Evolutionary conservation across 2,888 invertebrate species (phyloP), one percentile per base, ranked within the genome.

Genomic region (Cyclophora punctaria): DNA sequence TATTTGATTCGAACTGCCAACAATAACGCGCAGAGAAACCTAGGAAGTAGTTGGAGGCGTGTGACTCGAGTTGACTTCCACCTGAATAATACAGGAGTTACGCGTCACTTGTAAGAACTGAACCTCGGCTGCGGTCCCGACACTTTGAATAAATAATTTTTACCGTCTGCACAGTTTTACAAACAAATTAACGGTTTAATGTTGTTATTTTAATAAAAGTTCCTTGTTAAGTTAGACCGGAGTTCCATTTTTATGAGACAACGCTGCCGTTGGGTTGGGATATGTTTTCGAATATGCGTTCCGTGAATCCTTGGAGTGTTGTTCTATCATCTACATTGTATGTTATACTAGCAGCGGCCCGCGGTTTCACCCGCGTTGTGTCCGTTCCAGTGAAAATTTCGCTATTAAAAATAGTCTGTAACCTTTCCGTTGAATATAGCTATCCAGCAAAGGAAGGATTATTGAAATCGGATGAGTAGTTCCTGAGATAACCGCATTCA

Each of bases 191-290:
- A 83, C 82, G 80, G 71, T 77, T 78, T 79, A 78, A 83, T 84
- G 80, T 83, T 82, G 83, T 83, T 85, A 86, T 85, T 84, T 85
- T 86, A 85, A 84, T 85, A 83, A 86, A 87, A 85, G 77, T 83
- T 84, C 64, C 69, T 59, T 73, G 71, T 76, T 77, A 76, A 80
- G 74, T 80, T 80, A 69, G 70, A 69, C 69, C 69, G 62, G 69
- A 76, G 80, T 83, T 81, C 72, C 74, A 78, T 78, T 79, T 84
- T 86, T 84, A 85, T 77, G 86, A 77, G 66, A 74, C 71, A 71
- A 70, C 67, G 75, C 67, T 66, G 75, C 68, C 73, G 76, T 73
- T 63, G 75, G 76, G 64, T 67, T 78, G 80, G 75, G 81, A 80
- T 80, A 78, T 75, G 74, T 67, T 75, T 75, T 71, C 69, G 67